phyloP scores from a whole-genome alignment of 2,113 vertebrate species.

The Sarotherodon lohbergeri region DNA sequence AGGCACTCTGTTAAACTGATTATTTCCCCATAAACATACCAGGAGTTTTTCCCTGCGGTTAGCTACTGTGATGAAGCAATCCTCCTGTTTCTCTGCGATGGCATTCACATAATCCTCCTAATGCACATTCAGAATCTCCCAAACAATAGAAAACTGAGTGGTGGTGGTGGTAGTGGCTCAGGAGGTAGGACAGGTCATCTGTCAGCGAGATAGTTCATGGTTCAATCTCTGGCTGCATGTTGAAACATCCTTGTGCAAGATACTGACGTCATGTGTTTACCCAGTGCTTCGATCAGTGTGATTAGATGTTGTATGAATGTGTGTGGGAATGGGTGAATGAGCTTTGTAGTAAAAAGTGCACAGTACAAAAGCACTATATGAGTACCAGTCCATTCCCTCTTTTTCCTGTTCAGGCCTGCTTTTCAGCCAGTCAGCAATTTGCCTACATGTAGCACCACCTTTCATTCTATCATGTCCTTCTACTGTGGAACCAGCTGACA shows the following conservation, averaged over 20 bases:
- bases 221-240: neutral
- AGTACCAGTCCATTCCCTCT: neutral
- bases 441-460: neutral
- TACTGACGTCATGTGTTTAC: neutral
- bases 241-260: neutral
- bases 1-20: neutral
- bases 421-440: neutral
- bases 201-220: neutral
- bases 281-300: neutral
- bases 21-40: neutral
- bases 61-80: neutral
- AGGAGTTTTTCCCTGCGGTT: neutral
- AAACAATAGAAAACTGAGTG: neutral
- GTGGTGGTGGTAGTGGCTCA: neutral
- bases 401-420: neutral
- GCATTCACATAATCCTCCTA: neutral
- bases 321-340: neutral
- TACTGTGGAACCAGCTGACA: neutral
- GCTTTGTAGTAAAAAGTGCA: neutral
- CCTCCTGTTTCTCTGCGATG: neutral
- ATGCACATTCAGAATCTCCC: neutral
- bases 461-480: neutral
- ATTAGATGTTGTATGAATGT: neutral
- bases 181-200: neutral
- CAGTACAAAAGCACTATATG: neutral